phyloP scores from a whole-genome alignment of 2,797 vertebrate species.

The Arremon aurantiirostris region DNA sequence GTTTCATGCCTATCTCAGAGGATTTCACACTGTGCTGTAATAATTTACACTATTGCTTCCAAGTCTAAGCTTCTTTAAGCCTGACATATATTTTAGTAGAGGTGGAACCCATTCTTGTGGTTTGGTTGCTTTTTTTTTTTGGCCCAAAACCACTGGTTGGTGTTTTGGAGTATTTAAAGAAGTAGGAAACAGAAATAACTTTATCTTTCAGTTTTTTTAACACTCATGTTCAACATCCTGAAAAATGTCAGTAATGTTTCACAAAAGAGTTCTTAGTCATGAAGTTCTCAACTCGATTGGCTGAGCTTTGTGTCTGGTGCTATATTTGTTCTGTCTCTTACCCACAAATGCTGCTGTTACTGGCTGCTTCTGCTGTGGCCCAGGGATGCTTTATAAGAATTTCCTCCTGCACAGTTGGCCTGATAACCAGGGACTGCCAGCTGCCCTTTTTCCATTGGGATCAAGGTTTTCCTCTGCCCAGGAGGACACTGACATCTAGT shows the following conservation, averaged over 20 bases:
- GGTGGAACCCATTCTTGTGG: neutral
- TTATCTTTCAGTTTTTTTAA: neutral
- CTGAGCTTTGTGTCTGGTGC: neutral
- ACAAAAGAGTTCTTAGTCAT: neutral
- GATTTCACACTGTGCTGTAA: neutral
- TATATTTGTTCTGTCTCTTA: neutral
- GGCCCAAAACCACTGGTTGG: fast-evolving
- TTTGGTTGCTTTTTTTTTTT: neutral
- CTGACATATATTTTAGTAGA: neutral
- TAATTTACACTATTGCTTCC: neutral
- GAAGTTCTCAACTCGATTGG: neutral
- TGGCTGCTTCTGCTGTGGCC: neutral
- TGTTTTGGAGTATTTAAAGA: neutral
- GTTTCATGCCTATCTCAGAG: neutral
- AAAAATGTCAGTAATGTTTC: neutral
- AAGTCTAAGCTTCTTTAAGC: neutral
- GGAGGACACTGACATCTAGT: conserved; percentile 64
- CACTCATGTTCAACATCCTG: neutral
- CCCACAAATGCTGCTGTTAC: neutral
- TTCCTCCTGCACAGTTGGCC: neutral
- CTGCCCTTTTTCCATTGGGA: fast-evolving
- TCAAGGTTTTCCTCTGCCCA: neutral
- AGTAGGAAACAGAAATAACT: neutral
- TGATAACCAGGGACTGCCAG: neutral
- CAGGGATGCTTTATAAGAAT: neutral